phyloP scores from a whole-genome alignment of 2,113 vertebrate genomes.

The Pachyramphus minor region DNA sequence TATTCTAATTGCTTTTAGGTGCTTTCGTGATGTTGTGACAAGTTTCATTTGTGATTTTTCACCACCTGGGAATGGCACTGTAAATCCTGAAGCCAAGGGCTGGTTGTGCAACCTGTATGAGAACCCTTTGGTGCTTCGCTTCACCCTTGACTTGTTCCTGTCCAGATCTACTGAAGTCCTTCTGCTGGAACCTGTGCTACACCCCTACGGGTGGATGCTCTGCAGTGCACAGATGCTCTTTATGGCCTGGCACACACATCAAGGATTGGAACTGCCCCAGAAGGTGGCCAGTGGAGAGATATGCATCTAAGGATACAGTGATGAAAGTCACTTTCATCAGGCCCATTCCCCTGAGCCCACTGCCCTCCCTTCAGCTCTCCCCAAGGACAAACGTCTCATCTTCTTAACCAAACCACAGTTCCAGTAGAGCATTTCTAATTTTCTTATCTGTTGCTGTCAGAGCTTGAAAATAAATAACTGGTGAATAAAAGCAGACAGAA shows the following conservation, averaged over 20 bases:
- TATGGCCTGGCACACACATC: neutral
- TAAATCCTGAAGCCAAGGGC: neutral
- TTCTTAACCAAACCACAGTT: neutral
- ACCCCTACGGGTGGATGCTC: neutral
- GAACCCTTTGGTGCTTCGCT: neutral
- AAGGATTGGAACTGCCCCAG: neutral
- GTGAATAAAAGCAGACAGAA: conserved; percentile 20
- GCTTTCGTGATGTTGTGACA: neutral
- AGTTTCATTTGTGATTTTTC: neutral
- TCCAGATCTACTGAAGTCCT: neutral
- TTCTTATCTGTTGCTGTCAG: neutral
- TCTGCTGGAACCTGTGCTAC: neutral
- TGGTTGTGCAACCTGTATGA: neutral
- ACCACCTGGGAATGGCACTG: neutral
- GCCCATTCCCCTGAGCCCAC: neutral
- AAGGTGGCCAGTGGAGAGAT: neutral
- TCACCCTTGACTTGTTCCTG: neutral
- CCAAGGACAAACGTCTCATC: neutral
- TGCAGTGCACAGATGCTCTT: neutral
- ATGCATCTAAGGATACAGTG: neutral
- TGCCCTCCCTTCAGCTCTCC: neutral
- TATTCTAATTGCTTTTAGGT: neutral
- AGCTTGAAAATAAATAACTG: neutral
- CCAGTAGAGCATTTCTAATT: neutral
- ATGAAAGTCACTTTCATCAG: neutral